Conservation (phyloP, 1,140 invertebrate species). For the Drosophila pectinifera region DNA sequence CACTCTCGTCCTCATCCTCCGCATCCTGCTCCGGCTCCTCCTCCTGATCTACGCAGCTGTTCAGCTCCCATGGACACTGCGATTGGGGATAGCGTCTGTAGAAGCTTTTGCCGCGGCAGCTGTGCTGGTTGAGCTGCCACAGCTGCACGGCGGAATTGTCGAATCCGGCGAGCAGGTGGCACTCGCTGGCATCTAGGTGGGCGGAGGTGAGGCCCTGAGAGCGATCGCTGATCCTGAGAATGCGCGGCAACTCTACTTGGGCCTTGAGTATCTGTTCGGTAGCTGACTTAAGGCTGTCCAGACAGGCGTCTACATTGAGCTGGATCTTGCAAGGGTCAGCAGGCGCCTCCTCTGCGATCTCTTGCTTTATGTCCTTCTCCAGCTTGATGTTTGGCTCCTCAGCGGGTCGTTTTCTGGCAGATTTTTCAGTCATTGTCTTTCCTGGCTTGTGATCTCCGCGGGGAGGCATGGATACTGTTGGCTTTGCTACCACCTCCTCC, state of each 20-base stretch:
- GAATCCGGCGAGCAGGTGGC: constrained; percentile 79
- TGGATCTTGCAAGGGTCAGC: constrained; percentile 12
- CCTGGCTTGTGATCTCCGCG: constrained; percentile 47
- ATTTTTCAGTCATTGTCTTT: constrained; percentile 35
- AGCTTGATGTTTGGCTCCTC: constrained; percentile 61
- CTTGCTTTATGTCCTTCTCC: constrained; percentile 58
- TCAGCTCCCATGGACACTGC: constrained; percentile 76
- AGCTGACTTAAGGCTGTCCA: constrained; percentile 55
- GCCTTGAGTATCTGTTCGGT: constrained; percentile 62
- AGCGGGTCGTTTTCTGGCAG: constrained; percentile 54
- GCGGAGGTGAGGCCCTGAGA: constrained; percentile 65
- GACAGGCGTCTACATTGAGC: constrained; percentile 52
- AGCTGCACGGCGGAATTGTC: constrained; percentile 77
- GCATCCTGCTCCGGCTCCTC: constrained; percentile 54
- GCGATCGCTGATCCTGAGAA: constrained; percentile 72
- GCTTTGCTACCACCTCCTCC: constrained; percentile 12
- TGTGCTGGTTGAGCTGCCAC: constrained; percentile 81
- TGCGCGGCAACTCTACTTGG: constrained; percentile 63
- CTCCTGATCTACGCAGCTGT: constrained; percentile 58
- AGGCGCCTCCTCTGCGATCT: constrained; percentile 16
- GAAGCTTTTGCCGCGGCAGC: constrained; percentile 67
- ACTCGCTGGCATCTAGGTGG: constrained; percentile 68
- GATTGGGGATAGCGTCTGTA: constrained; percentile 59
- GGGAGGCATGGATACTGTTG: not conserved
- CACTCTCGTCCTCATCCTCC: constrained; percentile 21